Evolutionary conservation across 2,797 vertebrate species (phyloP).

Genomic region (Pygocentrus nattereri): DNA sequence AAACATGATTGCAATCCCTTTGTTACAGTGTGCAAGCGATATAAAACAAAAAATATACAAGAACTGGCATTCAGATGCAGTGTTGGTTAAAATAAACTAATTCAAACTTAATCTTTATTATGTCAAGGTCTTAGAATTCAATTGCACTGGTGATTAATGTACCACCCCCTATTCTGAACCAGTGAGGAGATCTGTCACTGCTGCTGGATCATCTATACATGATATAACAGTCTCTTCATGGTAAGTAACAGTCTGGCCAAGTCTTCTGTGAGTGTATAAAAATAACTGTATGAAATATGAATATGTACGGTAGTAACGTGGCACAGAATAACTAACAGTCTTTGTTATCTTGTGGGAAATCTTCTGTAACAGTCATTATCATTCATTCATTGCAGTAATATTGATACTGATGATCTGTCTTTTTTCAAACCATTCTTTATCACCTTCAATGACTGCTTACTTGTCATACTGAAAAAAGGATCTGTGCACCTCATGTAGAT

Average conservation of each 20-base stretch:
- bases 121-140: neutral
- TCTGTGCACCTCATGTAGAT: constrained; percentile 5
- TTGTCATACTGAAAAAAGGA: constrained; percentile 1
- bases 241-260: constrained; percentile 79
- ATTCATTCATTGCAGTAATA: constrained; percentile 59
- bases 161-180: constrained; percentile 26
- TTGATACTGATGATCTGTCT: neutral
- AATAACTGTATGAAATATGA: constrained; percentile 38
- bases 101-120: neutral
- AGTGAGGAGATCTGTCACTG: constrained; percentile 37
- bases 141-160: neutral
- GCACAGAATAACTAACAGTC: constrained; percentile 80
- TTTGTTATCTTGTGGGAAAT: constrained; percentile 70
- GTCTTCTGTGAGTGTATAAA: constrained; percentile 58
- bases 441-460: neutral
- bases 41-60: constrained; percentile 22
- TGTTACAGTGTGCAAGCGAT: constrained; percentile 19
- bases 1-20: constrained; percentile 33
- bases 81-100: neutral
- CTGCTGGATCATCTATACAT: constrained; percentile 48
- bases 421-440: neutral
- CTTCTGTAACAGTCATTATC: constrained; percentile 79
- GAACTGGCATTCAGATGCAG: constrained; percentile 30
- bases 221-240: constrained; percentile 77
- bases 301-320: constrained; percentile 59